phyloP scores from a whole-genome alignment of 2,797 vertebrate species.

The Staurois parvus region DNA sequence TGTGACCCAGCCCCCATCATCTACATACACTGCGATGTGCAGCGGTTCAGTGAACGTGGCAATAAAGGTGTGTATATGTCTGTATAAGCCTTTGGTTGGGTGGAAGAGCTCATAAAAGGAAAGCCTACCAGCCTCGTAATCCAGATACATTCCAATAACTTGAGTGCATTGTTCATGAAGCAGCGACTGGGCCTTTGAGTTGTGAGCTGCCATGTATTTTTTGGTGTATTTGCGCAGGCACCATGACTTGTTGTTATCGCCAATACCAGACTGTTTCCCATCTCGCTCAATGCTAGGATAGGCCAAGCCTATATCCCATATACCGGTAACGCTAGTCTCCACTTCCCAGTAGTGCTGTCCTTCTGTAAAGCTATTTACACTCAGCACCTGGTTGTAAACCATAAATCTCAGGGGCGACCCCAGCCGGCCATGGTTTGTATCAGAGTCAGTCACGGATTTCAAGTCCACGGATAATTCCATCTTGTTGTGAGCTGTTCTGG shows the following conservation, averaged over 20 bases:
- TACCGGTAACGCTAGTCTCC: background rate
- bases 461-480: background rate
- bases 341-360: conserved; percentile 41
- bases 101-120: conserved; percentile 15
- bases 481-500: background rate
- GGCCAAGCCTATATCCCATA: conserved; percentile 15
- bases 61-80: background rate
- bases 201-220: background rate
- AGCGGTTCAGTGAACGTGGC: background rate
- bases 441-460: background rate
- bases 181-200: background rate
- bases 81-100: background rate
- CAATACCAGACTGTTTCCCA: conserved; percentile 15
- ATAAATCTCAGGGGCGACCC: background rate
- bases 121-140: conserved; percentile 2
- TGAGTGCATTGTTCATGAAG: background rate
- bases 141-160: background rate
- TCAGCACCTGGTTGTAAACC: conserved; percentile 21
- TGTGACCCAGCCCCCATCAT: conserved; percentile 5
- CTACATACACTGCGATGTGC: background rate
- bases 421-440: background rate
- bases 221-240: conserved; percentile 37
- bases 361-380: background rate
- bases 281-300: conserved; percentile 21
- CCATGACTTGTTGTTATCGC: conserved; percentile 38